Percentiles rank a stretch among this genome's conserved stretches.
These are phyloP conservation scores for Rhopalosiphum maidis DNA, from an alignment of 1,140 invertebrate genomes.

Conservation along the genomic window DNA sequence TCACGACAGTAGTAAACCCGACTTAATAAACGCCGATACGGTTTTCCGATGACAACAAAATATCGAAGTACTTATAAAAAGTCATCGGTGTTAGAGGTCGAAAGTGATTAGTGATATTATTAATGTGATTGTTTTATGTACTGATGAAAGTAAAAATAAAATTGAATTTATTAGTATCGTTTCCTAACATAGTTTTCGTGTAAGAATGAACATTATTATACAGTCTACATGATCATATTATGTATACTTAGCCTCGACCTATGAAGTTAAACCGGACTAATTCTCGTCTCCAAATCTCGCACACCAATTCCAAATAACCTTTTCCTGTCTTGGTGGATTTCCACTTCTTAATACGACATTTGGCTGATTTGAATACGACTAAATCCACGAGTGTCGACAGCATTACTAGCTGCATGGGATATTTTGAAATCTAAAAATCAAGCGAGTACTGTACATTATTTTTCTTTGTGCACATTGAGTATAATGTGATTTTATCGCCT, in stretches of 20 bases:
- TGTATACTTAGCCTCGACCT: not conserved
- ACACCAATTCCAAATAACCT: not conserved
- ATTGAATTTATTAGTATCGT: not conserved
- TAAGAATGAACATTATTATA: not conserved
- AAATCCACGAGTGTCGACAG: slow-evolving; percentile 10
- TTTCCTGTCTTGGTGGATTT: not conserved
- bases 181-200: not conserved
- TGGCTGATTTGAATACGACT: not conserved
- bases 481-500: too few species aligned
- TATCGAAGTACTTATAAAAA: not conserved
- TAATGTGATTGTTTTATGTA: not conserved
- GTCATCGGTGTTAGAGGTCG: not conserved
- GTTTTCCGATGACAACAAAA: not conserved
- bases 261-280: not conserved
- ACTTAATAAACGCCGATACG: not conserved
- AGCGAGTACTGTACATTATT: not conserved
- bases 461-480: too few species aligned
- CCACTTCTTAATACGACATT: not conserved
- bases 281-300: slow-evolving; percentile 30
- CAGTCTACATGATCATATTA: not conserved
- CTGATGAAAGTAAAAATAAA: not conserved
- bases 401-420: not conserved
- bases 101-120: not conserved
- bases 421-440: not conserved
- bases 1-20: not conserved